Base-by-base conservation (phyloP, 2,113 vertebrate genomes). In the Oenanthe melanoleuca region DNA sequence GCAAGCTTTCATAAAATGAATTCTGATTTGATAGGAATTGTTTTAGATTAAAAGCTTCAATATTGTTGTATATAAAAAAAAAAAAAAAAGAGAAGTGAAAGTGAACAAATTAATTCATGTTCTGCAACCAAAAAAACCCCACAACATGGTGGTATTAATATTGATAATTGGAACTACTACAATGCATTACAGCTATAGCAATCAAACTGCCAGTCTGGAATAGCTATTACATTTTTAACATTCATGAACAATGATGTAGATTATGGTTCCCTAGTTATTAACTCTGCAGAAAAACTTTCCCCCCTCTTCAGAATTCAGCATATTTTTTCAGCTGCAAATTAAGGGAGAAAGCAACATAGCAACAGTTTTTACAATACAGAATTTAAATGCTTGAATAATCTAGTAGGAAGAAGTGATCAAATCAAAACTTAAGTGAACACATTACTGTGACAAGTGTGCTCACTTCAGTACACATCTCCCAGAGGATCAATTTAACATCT, bases 121-220 rank as follows among this genome's bases (percentile, higher is more conserved):
- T 85, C 28, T 74, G 29, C 28, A 87, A 91, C 33, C 75, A 66
- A 88, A 53, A 80, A 89, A 70, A 19, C 15, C 4, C 47, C 12
- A 21, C 22, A 49, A 6, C n/a, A 67, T 50, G 23, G 25, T 81
- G 45, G 14, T 33, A 49, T 74, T 93, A 85, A 57, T 84, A 93
- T 91, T 87, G 88, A 95, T 82, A 89, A 89, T 81, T 91, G 69
- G 65, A 93, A 65, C 60, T 2, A 64, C 50, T 69, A 20, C 73
- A 84, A 87, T 67, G 13, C 56, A 84, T 87, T 92, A 71, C n/a
- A 78, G 24, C 50, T 72, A 69, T 20, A 82, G 37, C 40, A 94
- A 89, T 93, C 73, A 85, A 93, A 69, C 75, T 92, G 47, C 70
- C 44, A 91, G 3, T 89, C 52, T 92, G 44, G 44, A 96, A 94